phyloP scores from a whole-genome alignment of 2,888 invertebrate species.

The Allygus modestus region DNA sequence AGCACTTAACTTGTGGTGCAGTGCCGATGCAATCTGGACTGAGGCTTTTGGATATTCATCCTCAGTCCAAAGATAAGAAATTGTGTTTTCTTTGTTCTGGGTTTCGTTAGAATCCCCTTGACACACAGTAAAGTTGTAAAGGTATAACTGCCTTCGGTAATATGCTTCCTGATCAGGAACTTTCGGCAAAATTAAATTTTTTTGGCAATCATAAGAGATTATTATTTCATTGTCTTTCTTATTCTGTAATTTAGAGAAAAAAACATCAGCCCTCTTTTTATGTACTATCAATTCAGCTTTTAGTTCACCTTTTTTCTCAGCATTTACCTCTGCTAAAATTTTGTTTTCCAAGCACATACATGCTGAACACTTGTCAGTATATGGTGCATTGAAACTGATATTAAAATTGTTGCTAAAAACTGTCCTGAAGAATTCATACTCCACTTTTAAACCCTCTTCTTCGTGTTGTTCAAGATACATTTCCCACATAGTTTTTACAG shows the following conservation, averaged over 20 bases:
- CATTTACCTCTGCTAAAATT: background rate
- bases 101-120: slow-evolving; percentile 70
- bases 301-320: background rate
- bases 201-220: background rate
- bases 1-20: slow-evolving; percentile 68
- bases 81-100: slow-evolving; percentile 69
- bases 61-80: slow-evolving; percentile 71
- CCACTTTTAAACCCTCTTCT: background rate
- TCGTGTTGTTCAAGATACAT: slow-evolving; percentile 20
- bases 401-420: slow-evolving; percentile 42
- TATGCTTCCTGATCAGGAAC: slow-evolving; percentile 72
- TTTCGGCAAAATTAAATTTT: background rate
- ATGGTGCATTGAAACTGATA: slow-evolving; percentile 30
- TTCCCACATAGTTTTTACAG: slow-evolving; percentile 32
- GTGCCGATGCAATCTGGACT: slow-evolving; percentile 71
- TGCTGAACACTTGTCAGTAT: slow-evolving; percentile 46
- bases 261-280: slow-evolving; percentile 24
- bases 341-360: slow-evolving; percentile 5
- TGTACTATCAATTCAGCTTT: background rate
- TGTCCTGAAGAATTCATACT: background rate
- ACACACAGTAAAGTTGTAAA: slow-evolving; percentile 72
- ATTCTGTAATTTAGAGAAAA: background rate
- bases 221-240: background rate
- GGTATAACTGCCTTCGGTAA: slow-evolving; percentile 72
- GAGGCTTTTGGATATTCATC: no score